phyloP scores from a whole-genome alignment of 2,113 vertebrate genomes.

The Cynopterus brachyotis region DNA sequence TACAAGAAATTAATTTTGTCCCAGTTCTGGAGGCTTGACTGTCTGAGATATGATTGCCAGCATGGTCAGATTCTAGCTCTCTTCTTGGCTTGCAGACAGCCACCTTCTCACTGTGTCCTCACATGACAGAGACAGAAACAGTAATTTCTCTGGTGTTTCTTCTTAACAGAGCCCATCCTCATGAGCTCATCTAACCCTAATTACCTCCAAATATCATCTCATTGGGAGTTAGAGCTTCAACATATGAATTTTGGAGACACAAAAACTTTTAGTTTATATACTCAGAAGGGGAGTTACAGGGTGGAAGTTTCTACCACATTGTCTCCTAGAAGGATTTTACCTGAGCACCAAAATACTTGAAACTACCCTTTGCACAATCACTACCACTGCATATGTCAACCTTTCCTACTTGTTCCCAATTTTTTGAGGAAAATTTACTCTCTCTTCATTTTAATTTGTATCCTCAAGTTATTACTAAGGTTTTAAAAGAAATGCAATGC shows the following conservation, averaged over 20 bases:
- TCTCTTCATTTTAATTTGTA: not conserved
- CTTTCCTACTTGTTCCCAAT: not conserved
- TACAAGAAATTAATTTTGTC: not conserved
- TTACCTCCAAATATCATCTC: not conserved
- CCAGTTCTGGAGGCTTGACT: not conserved
- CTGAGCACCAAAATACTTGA: not conserved
- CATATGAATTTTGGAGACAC: not conserved
- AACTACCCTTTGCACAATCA: not conserved
- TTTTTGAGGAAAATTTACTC: not conserved
- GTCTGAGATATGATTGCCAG: not conserved
- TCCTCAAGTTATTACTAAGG: not conserved
- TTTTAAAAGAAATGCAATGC: not conserved
- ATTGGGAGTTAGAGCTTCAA: not conserved
- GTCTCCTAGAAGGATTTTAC: not conserved
- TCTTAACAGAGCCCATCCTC: not conserved
- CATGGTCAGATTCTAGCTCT: not conserved
- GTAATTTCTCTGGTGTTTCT: not conserved
- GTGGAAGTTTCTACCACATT: not conserved
- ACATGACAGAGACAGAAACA: not conserved
- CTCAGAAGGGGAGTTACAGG: not conserved
- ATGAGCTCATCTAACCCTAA: not conserved
- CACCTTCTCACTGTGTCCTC: not conserved
- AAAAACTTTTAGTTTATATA: not conserved
- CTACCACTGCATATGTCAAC: not conserved
- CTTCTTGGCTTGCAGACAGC: not conserved